These are phyloP conservation scores for Myocastor coypus DNA, from an alignment of 2,113 vertebrate species.

Conservation along the genomic window DNA sequence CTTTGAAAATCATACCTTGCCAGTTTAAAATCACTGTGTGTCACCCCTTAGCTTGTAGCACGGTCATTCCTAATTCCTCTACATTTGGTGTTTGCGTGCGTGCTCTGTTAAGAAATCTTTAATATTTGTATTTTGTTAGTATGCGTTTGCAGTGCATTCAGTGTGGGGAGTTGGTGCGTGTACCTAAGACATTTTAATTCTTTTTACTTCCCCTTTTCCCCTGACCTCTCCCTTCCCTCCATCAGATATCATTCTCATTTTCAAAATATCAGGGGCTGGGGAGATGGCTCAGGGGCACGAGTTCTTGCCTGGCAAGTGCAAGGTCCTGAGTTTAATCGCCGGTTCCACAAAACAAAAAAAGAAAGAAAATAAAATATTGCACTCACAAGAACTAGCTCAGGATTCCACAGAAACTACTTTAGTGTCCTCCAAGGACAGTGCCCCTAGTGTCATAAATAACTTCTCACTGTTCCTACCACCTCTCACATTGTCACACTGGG, in stretches of 20 bases:
- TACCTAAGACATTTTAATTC: neutral
- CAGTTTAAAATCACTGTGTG: neutral
- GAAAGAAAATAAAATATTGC: no score
- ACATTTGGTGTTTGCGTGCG: neutral
- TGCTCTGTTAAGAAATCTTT: neutral
- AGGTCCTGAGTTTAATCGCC: no score
- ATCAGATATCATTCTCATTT: neutral
- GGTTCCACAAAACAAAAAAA: no score
- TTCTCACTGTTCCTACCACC: neutral
- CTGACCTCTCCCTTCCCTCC: neutral
- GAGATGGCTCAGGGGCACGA: no score
- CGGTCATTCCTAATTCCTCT: neutral
- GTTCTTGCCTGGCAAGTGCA: no score
- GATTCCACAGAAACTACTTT: neutral
- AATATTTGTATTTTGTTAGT: neutral
- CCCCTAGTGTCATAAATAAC: neutral
- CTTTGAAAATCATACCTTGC: conserved; percentile 21
- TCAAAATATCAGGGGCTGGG: no score
- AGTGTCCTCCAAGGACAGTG: neutral
- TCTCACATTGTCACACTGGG: neutral
- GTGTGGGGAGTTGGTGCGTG: neutral
- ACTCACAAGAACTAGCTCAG: neutral
- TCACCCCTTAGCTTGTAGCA: neutral
- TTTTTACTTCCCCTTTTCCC: neutral
- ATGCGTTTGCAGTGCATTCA: neutral